Conservation (phyloP, 2,113 vertebrate species). For the Potamarius usumacintae region DNA sequence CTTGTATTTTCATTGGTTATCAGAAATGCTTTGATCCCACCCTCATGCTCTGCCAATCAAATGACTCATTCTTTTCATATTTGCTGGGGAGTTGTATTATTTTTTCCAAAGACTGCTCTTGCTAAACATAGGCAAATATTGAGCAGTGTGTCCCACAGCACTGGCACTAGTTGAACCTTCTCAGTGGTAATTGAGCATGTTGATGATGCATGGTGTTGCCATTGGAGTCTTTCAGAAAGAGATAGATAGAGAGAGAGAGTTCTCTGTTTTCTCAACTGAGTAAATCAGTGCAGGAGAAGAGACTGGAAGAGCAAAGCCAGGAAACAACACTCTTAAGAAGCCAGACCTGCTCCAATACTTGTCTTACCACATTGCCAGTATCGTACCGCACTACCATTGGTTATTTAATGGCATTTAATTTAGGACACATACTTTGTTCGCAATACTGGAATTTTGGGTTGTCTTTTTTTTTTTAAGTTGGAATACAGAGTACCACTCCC, state of each 20-base stretch:
- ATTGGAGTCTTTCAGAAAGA: background rate
- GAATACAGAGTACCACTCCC: background rate
- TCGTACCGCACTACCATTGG: too few species aligned
- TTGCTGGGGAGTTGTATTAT: constrained; percentile 54
- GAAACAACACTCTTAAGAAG: background rate
- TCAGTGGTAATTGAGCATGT: background rate
- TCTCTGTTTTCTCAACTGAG: background rate
- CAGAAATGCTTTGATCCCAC: constrained; percentile 35
- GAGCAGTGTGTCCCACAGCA: background rate
- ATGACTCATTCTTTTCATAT: constrained; percentile 50
- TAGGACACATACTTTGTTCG: background rate
- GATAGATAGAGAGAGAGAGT: background rate
- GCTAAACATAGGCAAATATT: background rate
- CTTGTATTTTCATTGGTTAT: constrained; percentile 52
- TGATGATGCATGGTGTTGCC: background rate
- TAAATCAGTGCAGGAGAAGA: background rate
- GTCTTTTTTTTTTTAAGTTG: background rate
- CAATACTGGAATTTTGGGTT: background rate
- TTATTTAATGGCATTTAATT: background rate
- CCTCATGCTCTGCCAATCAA: constrained; percentile 47
- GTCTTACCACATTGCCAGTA: too few species aligned
- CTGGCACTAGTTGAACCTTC: background rate
- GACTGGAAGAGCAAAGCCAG: background rate
- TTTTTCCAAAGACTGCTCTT: constrained; percentile 9
- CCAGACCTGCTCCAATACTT: background rate